phyloP scores from a whole-genome alignment of 64 coral and sea anemone genomes.

The Stichodactyla mertensii region DNA sequence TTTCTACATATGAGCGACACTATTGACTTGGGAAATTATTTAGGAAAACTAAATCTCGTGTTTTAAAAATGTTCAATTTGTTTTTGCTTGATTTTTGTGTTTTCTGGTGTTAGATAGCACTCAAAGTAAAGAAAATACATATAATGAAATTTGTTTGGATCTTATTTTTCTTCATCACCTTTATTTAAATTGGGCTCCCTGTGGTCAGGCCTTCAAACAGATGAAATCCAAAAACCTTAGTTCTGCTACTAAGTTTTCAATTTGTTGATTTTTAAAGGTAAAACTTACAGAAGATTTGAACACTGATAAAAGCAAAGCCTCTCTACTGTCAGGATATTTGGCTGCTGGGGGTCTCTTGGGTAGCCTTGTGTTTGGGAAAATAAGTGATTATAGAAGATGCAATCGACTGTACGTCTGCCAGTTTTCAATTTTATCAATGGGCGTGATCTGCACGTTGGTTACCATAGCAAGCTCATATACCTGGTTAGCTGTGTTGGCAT shows the following conservation, averaged over 20 bases:
- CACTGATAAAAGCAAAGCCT: constrained; percentile 1
- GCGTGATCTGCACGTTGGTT: not conserved
- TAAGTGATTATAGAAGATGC: constrained; percentile 18
- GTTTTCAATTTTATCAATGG: constrained; percentile 22
- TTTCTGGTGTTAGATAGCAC: too few relatives aligned
- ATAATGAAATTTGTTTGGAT: too few relatives aligned
- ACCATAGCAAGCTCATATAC: constrained; percentile 27
- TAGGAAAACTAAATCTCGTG: too few relatives aligned
- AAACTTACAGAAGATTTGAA: constrained; percentile 34
- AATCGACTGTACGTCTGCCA: constrained; percentile 37
- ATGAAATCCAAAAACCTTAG: too few relatives aligned
- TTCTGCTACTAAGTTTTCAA: not conserved
- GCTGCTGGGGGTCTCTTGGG: constrained; percentile 18
- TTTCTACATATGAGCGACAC: too few relatives aligned
- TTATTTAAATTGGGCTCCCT: too few relatives aligned
- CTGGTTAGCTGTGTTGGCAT: constrained; percentile 23
- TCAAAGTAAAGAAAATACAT: too few relatives aligned
- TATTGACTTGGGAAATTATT: too few relatives aligned
- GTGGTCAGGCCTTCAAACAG: not conserved
- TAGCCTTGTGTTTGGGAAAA: not conserved
- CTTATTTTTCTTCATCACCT: too few relatives aligned
- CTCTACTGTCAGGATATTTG: constrained; percentile 21
- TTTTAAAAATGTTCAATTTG: too few relatives aligned
- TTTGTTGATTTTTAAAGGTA: not conserved
- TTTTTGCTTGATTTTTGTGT: too few relatives aligned